A percentile compares a stretch with the other conserved stretches of the same genome.
These are phyloP conservation scores for Eremobia ochroleuca DNA, from an alignment of 2,888 invertebrate genomes.

Conservation along the genomic window DNA sequence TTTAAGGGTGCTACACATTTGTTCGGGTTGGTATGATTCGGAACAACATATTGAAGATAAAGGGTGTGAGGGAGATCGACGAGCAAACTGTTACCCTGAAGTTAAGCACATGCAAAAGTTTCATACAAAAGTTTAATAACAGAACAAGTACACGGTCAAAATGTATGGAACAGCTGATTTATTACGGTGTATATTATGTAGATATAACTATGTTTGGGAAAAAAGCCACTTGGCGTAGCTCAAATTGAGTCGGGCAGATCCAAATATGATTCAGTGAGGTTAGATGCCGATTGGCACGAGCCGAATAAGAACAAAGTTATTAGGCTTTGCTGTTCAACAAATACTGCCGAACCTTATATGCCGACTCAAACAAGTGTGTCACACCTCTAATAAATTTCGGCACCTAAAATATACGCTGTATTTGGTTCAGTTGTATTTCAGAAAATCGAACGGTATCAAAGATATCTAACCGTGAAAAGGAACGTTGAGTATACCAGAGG, in stretches of 20 bases:
- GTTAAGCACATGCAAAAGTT: neutral
- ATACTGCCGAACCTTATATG: neutral
- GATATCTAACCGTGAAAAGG: neutral
- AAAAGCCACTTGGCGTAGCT: neutral
- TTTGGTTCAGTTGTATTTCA: conserved; percentile 5
- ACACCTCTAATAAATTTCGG: conserved; percentile 73
- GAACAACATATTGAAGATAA: neutral
- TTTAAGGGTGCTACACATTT: conserved; percentile 40
- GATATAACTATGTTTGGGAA: neutral
- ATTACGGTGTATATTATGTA: neutral
- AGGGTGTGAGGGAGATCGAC: neutral
- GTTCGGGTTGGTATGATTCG: too few relatives aligned
- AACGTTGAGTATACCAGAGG: neutral
- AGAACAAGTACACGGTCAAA: neutral
- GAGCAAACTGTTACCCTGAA: neutral
- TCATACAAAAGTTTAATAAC: neutral
- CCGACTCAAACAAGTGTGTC: neutral
- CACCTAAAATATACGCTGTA: conserved; percentile 74
- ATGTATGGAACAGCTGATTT: neutral
- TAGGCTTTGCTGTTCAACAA: neutral
- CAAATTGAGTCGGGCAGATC: too few relatives aligned
- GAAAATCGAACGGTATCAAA: conserved; percentile 21
- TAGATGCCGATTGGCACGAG: neutral
- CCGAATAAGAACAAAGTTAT: too few relatives aligned
- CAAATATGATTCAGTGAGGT: neutral